A percentile compares a stretch with the other conserved stretches of the same genome.
phyloP scores from a whole-genome alignment of 2,888 invertebrate species.

The Corythucha ciliata region DNA sequence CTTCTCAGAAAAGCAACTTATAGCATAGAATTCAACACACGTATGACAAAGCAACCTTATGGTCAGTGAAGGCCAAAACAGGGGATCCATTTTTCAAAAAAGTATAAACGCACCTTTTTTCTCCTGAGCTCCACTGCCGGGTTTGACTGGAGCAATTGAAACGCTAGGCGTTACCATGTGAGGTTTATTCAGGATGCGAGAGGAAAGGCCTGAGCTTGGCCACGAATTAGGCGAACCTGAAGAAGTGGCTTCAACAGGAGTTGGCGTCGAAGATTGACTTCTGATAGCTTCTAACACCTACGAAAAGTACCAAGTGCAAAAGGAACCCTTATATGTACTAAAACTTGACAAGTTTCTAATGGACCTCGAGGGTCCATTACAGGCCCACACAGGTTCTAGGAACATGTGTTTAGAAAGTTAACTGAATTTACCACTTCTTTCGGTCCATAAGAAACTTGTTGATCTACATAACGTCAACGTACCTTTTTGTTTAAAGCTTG shows the following conservation, averaged over 20 bases:
- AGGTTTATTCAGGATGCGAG: conserved; percentile 35
- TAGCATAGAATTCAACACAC: conserved; percentile 11
- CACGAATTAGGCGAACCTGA: conserved; percentile 29
- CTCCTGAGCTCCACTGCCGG: conserved; percentile 21
- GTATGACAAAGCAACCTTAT: conserved; percentile 10
- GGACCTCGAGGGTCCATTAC: neutral
- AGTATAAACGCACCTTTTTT: conserved; percentile 24
- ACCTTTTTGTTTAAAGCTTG: conserved; percentile 36
- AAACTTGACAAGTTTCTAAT: too few species aligned
- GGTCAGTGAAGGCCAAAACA: too few species aligned
- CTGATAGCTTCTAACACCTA: conserved; percentile 39
- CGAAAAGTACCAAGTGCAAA: too few species aligned
- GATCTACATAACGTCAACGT: too few species aligned
- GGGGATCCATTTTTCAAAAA: conserved; percentile 3
- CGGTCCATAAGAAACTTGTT: too few species aligned
- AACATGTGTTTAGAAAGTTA: too few species aligned
- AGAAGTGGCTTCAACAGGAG: too few species aligned
- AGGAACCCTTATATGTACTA: too few species aligned
- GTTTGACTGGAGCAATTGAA: conserved; percentile 44
- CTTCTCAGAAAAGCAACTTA: conserved; percentile 16
- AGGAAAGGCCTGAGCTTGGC: conserved; percentile 30
- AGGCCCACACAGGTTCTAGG: too few species aligned
- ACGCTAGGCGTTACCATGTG: conserved; percentile 47
- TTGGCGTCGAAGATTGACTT: conserved; percentile 30
- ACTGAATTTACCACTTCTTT: too few species aligned